phyloP scores from a whole-genome alignment of 2,888 invertebrate species.

The Eristalinus sepulchralis region DNA sequence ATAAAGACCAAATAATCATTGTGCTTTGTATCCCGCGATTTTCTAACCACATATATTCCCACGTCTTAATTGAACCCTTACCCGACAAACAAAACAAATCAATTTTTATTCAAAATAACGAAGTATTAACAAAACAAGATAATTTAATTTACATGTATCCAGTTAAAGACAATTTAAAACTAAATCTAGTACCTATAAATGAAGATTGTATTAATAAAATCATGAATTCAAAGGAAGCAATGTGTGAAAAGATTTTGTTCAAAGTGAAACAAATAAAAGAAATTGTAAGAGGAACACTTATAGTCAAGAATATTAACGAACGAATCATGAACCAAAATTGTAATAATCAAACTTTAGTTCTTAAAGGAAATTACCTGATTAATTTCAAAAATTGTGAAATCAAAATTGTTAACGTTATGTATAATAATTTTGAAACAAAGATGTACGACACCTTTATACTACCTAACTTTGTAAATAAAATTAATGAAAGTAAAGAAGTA shows the following conservation, averaged over 20 bases:
- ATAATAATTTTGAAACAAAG: background rate
- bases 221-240: background rate
- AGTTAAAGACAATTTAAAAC: background rate
- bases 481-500: background rate
- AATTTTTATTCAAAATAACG: background rate
- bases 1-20: constrained; percentile 23
- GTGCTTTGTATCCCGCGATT: constrained; percentile 13
- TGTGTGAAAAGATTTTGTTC: background rate
- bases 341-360: background rate
- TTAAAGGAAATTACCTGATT: background rate
- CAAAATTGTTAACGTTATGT: background rate
- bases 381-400: background rate
- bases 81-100: background rate
- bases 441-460: background rate
- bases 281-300: background rate
- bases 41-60: too few species aligned
- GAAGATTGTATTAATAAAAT: constrained; percentile 11
- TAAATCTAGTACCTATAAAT: background rate
- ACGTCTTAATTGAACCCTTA: background rate
- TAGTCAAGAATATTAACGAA: background rate
- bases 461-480: background rate
- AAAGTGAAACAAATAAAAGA: background rate
- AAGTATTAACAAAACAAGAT: background rate
- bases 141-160: background rate
- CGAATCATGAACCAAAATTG: background rate